Evolutionary conservation across 2,888 invertebrate genomes (phyloP).

Genomic region (Stenchaetothrips biformis): DNA sequence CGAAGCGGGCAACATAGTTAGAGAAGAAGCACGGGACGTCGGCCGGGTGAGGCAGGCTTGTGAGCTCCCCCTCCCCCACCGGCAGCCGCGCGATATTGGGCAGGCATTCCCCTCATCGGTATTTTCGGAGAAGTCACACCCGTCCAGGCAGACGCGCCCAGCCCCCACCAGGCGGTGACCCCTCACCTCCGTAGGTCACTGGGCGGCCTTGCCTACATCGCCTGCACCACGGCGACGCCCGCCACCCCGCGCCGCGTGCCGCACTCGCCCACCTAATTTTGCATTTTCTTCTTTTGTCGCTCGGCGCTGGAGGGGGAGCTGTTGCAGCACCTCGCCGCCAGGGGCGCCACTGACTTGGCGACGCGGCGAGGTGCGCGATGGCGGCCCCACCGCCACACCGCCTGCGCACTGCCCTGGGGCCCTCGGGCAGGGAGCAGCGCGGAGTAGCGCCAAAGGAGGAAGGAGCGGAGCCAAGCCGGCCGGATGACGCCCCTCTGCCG

Average conservation of each 20-base stretch:
- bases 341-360: background rate
- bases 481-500: no score
- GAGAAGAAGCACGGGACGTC: background rate
- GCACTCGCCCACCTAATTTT: background rate
- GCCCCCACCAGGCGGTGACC: background rate
- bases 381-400: background rate
- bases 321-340: background rate
- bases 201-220: background rate
- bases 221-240: background rate
- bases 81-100: background rate
- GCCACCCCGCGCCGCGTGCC: background rate
- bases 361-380: background rate
- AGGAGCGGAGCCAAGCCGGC: background rate
- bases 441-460: background rate
- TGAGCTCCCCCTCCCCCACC: background rate
- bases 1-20: background rate
- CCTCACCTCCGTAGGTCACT: conserved; percentile 20
- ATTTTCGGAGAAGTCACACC: no score
- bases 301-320: background rate
- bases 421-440: background rate
- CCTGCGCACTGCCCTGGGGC: background rate
- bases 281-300: conserved; percentile 3
- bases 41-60: background rate
- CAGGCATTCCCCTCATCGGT: background rate
- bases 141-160: background rate